A percentile compares a stretch with the other conserved stretches of the same genome.
Conservation (phyloP, 2,888 invertebrate species). For the Nomada fabriciana region DNA sequence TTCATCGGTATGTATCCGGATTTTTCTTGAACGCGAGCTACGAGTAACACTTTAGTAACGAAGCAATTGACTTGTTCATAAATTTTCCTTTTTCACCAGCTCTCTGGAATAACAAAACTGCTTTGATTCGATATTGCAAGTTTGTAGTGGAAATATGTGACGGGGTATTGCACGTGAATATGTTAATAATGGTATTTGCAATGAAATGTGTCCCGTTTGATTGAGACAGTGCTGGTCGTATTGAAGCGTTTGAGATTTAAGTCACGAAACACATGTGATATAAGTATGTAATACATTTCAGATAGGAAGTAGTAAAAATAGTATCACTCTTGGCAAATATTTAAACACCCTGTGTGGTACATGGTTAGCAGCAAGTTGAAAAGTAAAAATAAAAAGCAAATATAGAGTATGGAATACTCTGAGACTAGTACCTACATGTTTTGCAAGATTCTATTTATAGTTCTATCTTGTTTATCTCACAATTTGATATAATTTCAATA, state of each 20-base stretch:
- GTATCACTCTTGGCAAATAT: constrained; percentile 6
- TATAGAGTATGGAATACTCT: no score
- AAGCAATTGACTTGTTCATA: not conserved
- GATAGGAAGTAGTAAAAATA: not conserved
- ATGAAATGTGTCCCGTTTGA: not conserved
- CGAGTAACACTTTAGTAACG: not conserved
- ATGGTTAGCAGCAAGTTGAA: not conserved
- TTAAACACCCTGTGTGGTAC: not conserved
- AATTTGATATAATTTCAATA: no score
- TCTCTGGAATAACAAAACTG: constrained; percentile 3
- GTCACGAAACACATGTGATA: not conserved
- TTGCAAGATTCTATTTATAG: no score
- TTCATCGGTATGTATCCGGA: constrained; percentile 12
- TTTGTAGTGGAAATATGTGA: not conserved
- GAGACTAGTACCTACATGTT: no score
- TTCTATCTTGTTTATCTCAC: no score
- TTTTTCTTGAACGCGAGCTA: constrained; percentile 13
- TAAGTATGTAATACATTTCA: no score
- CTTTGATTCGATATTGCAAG: not conserved
- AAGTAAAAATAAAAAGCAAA: not conserved
- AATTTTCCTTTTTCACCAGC: not conserved
- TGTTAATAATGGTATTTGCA: not conserved
- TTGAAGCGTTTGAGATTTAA: not conserved
- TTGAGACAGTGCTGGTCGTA: not conserved
- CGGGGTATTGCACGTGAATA: not conserved